phyloP scores from a whole-genome alignment of 2,888 invertebrate genomes.

The Molorchus minor region DNA sequence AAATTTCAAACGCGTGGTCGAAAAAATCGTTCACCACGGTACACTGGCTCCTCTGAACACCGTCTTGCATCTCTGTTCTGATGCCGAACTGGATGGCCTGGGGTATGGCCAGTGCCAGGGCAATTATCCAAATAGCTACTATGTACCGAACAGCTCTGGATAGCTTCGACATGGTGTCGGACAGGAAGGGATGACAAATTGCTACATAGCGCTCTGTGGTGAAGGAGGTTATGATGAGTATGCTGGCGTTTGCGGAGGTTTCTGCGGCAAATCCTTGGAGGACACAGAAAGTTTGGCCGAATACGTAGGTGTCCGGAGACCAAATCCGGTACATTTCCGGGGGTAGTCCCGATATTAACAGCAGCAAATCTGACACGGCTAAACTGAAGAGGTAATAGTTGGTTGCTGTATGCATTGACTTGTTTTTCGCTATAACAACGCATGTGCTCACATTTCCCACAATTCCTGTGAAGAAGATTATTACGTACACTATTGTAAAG shows the following conservation, averaged over 20 bases:
- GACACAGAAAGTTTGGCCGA: slow-evolving; percentile 82
- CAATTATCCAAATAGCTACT: slow-evolving; percentile 78
- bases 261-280: slow-evolving; percentile 81
- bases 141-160: slow-evolving; percentile 85
- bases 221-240: slow-evolving; percentile 83
- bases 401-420: slow-evolving; percentile 85
- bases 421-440: slow-evolving; percentile 85
- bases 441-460: slow-evolving; percentile 87
- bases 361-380: slow-evolving; percentile 82
- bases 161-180: slow-evolving; percentile 87
- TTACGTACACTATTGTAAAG: slow-evolving; percentile 76
- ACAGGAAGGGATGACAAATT: slow-evolving; percentile 73
- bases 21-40: slow-evolving; percentile 62
- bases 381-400: slow-evolving; percentile 86
- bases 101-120: slow-evolving; percentile 77
- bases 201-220: slow-evolving; percentile 75
- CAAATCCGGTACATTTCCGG: slow-evolving; percentile 83
- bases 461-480: slow-evolving; percentile 81
- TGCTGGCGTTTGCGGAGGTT: slow-evolving; percentile 81
- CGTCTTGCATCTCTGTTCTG: slow-evolving; percentile 33
- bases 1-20: slow-evolving; percentile 80
- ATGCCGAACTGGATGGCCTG: slow-evolving; percentile 67
- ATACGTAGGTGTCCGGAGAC: slow-evolving; percentile 79
- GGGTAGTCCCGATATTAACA: slow-evolving; percentile 83
- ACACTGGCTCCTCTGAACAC: slow-evolving; percentile 44